Evolutionary conservation across 2,797 vertebrate species (phyloP).

Genomic region (Pristis pectinata): DNA sequence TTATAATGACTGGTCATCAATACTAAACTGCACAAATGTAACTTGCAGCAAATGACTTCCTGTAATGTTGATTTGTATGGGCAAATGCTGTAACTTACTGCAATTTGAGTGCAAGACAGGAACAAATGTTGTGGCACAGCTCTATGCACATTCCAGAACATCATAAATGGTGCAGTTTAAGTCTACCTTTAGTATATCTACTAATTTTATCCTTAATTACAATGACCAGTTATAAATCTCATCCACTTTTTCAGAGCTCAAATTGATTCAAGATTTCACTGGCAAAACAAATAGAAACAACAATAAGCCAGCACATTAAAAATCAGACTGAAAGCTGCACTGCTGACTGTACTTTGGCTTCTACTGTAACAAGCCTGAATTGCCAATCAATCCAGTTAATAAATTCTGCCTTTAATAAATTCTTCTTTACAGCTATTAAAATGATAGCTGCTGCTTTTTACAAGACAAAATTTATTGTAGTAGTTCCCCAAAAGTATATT

Average conservation of each 20-base stretch:
- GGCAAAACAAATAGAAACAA: conserved; percentile 26
- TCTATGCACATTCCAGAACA: background rate
- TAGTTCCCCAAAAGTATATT: conserved; percentile 4
- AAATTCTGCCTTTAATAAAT: conserved; percentile 19
- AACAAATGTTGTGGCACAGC: background rate
- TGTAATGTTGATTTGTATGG: conserved; percentile 2
- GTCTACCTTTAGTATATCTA: background rate
- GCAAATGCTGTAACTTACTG: conserved; percentile 18
- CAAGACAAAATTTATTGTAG: conserved; percentile 24
- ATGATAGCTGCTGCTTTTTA: conserved; percentile 1
- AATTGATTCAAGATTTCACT: conserved; percentile 31
- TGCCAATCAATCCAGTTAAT: background rate
- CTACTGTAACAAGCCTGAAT: background rate
- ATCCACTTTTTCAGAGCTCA: background rate
- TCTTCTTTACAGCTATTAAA: background rate
- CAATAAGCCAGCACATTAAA: conserved; percentile 13
- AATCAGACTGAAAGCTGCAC: conserved; percentile 11
- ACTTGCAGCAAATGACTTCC: background rate
- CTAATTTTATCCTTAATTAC: conserved; percentile 28
- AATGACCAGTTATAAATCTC: conserved; percentile 30
- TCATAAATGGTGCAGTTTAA: background rate
- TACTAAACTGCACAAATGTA: conserved; percentile 28
- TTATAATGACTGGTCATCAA: conserved; percentile 16
- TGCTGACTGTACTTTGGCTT: background rate
- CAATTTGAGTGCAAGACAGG: background rate